Conservation (phyloP, 2,888 invertebrate genomes). For the Hirtodrosophila histrioides region DNA sequence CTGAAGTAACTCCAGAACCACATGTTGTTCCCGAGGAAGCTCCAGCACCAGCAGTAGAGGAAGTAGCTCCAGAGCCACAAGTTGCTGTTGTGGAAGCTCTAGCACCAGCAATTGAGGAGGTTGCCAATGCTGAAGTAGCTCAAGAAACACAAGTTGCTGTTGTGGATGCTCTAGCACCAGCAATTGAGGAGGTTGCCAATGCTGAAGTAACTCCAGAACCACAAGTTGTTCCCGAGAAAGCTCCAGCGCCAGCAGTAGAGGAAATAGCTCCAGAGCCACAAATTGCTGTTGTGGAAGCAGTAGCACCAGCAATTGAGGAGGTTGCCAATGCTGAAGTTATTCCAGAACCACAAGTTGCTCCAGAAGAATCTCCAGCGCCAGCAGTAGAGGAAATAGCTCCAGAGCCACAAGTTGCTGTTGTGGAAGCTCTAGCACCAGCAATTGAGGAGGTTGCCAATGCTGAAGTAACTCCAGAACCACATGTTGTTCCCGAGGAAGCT, state of each 20-base stretch:
- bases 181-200: neutral
- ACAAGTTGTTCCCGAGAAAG: neutral
- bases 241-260: neutral
- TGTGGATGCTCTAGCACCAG: neutral
- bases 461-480: constrained; percentile 1
- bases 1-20: constrained; percentile 2
- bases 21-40: neutral
- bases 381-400: neutral
- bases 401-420: neutral
- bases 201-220: neutral
- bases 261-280: neutral
- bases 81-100: constrained; percentile 1
- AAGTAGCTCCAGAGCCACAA: neutral
- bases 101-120: constrained; percentile 3
- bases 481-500: neutral
- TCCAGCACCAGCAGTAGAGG: neutral
- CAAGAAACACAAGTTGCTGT: neutral
- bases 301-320: neutral
- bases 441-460: neutral
- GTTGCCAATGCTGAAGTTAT: neutral
- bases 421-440: neutral
- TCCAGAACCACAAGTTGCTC: too few relatives aligned
- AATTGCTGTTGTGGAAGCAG: too few relatives aligned
- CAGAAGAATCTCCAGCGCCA: too few relatives aligned
- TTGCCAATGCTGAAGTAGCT: neutral